A percentile compares a stretch with the other conserved stretches of the same genome.
These are phyloP conservation scores for human (Homo sapiens) DNA, from an alignment of 2,113 vertebrate genomes.

Conservation along the genomic window GRCh38 chr16:54476501-54477000, in stretches of 20 bases:
- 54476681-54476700: background rate
- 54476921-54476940: no score
- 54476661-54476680: background rate
- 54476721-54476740: background rate
- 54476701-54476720: background rate
- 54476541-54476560: background rate
- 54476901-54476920: no score
- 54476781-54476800: rapidly evolving
- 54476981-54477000: no score
- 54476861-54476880: no score
- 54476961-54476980: no score
- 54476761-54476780: background rate
- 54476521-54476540: slow-evolving; percentile 8
- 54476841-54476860: background rate
- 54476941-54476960: no score
- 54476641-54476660: background rate
- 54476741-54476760: background rate
- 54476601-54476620: no score
- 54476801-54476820: background rate
- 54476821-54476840: background rate
- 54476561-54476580: background rate
- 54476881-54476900: no score
- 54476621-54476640: background rate
- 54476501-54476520: background rate
- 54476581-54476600: background rate